These are phyloP conservation scores for Andrena bucephala DNA, from an alignment of 2,888 invertebrate species.

Conservation along the genomic window DNA sequence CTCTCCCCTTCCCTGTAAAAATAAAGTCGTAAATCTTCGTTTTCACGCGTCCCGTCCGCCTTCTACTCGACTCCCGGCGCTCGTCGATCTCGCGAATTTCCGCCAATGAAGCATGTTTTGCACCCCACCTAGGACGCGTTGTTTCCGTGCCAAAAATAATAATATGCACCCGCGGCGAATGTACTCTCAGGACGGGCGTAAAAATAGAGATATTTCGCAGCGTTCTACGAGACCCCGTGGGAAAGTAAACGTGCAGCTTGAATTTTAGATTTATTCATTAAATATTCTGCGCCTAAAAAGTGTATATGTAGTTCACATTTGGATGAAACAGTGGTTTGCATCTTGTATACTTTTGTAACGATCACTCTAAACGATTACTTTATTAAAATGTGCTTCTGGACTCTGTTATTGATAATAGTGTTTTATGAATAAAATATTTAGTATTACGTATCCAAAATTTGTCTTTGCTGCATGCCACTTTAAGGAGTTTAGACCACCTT, in stretches of 20 bases:
- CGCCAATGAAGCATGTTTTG: conserved; percentile 14
- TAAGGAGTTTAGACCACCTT: no score
- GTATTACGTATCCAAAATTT: neutral
- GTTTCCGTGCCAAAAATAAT: conserved; percentile 39
- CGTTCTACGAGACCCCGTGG: neutral
- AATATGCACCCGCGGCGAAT: neutral
- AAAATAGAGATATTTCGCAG: conserved; percentile 5
- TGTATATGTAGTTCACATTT: neutral
- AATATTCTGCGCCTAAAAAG: neutral
- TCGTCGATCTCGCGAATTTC: conserved; percentile 31
- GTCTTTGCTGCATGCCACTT: no score
- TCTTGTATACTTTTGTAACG: neutral
- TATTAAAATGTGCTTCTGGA: neutral
- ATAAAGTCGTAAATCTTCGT: conserved; percentile 63
- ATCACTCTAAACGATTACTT: neutral
- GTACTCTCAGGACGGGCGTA: neutral
- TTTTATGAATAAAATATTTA: neutral
- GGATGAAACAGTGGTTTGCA: no score
- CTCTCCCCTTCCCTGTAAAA: conserved; percentile 39
- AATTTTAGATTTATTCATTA: conserved; percentile 1
- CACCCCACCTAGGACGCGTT: neutral
- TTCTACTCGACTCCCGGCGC: conserved; percentile 14
- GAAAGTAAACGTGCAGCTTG: neutral
- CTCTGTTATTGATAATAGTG: neutral
- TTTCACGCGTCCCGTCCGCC: conserved; percentile 25